phyloP scores from a whole-genome alignment of 2,113 vertebrate genomes.

The Phalacrocorax aristotelis region DNA sequence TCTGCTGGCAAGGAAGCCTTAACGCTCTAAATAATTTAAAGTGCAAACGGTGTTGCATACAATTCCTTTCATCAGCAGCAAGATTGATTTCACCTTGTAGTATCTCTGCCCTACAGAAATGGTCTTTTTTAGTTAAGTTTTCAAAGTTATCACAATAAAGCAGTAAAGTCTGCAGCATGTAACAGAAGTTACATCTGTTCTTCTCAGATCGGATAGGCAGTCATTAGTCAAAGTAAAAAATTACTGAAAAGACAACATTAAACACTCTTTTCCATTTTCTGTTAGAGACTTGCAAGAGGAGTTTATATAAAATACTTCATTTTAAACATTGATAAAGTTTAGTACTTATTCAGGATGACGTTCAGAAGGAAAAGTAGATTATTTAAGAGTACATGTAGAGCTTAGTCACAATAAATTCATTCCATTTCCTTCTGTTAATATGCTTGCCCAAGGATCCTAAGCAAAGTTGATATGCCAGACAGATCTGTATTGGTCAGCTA shows the following conservation, averaged over 20 bases:
- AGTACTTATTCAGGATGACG: neutral
- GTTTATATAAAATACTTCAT: neutral
- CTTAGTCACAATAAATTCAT: neutral
- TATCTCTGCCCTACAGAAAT: slow-evolving; percentile 58
- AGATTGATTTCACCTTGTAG: slow-evolving; percentile 60
- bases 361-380: neutral
- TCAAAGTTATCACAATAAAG: slow-evolving; percentile 36
- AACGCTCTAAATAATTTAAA: slow-evolving; percentile 71
- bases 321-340: neutral
- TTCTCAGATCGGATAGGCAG: neutral
- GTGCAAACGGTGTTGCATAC: neutral
- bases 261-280: neutral
- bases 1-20: slow-evolving; percentile 64
- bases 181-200: slow-evolving; percentile 19
- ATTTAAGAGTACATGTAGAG: neutral
- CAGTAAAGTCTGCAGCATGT: neutral
- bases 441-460: neutral
- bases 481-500: neutral
- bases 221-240: slow-evolving; percentile 49
- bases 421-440: neutral
- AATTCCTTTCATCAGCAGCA: slow-evolving; percentile 48
- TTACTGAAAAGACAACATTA: neutral
- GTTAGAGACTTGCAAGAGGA: neutral
- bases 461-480: neutral
- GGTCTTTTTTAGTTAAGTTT: slow-evolving; percentile 50